Evolutionary conservation across 2,113 vertebrate genomes (phyloP).

Genomic region (Pelvicachromis taeniatus): DNA sequence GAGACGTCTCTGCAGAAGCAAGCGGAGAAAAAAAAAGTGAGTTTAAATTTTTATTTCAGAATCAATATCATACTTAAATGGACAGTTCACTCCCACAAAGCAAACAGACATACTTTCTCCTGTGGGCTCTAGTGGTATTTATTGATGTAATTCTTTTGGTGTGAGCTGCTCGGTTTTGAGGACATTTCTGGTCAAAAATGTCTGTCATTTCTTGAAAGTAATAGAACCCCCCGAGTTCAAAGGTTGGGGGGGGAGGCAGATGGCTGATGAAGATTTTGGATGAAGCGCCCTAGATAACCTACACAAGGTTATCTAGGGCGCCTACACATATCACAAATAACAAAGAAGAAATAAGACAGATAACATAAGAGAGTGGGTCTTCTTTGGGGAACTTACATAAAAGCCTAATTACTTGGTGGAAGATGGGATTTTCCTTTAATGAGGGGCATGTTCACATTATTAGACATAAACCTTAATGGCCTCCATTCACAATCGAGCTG

Average conservation of each 20-base stretch:
- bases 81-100: background rate
- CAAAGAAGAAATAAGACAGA: background rate
- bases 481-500: background rate
- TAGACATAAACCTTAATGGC: background rate
- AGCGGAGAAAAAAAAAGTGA: background rate
- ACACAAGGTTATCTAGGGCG: too few relatives aligned
- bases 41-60: background rate
- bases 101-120: background rate
- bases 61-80: background rate
- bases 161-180: background rate
- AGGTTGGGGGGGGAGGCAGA: background rate
- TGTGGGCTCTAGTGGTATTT: background rate
- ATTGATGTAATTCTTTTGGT: background rate
- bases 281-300: background rate
- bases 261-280: background rate
- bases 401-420: background rate
- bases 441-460: background rate
- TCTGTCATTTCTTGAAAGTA: background rate
- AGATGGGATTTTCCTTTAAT: background rate
- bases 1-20: slow-evolving; percentile 85
- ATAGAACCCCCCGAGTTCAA: background rate
- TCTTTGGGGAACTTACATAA: background rate
- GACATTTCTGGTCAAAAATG: background rate
- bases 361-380: background rate
- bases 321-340: background rate